A percentile compares a stretch with the other conserved stretches of the same genome.
Conservation (phyloP, 2,113 vertebrate genomes). For the Campylorhamphus procurvoides region DNA sequence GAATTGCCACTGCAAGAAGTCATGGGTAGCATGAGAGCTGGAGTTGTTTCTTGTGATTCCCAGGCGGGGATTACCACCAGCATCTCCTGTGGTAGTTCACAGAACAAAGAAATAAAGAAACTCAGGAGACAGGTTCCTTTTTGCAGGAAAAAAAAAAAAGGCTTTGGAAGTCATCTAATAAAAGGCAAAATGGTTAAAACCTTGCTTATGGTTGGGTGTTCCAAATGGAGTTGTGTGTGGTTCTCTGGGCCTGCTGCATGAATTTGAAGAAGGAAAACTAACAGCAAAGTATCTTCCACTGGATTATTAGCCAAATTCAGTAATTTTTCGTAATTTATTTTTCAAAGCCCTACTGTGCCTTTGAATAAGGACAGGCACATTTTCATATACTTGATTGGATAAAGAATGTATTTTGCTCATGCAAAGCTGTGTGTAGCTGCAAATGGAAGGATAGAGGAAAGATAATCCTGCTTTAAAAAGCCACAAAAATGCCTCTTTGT, state of each 20-base stretch:
- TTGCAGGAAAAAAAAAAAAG: not conserved
- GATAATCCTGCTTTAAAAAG: slow-evolving; percentile 50
- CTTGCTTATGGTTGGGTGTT: not conserved
- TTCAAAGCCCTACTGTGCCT: not conserved
- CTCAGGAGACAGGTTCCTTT: not conserved
- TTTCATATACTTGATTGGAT: slow-evolving; percentile 46
- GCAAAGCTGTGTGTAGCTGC: slow-evolving; percentile 11
- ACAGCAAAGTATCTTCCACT: not conserved
- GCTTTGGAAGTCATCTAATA: not conserved
- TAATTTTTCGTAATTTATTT: slow-evolving; percentile 1
- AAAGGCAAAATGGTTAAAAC: not conserved
- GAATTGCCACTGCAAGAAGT: not conserved
- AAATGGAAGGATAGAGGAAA: slow-evolving; percentile 42
- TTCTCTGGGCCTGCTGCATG: not conserved
- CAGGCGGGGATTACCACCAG: not conserved
- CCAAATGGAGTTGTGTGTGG: not conserved
- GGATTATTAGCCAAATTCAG: not conserved
- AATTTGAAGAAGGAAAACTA: not conserved
- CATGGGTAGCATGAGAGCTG: not conserved
- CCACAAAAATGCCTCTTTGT: slow-evolving; percentile 33
- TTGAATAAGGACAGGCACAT: not conserved
- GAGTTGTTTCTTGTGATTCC: not conserved
- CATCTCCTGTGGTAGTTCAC: not conserved
- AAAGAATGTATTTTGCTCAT: slow-evolving; percentile 47
- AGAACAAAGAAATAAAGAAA: not conserved